These are phyloP conservation scores for Brachystomella parvula DNA, from an alignment of 1,140 invertebrate species.

Conservation along the genomic window DNA sequence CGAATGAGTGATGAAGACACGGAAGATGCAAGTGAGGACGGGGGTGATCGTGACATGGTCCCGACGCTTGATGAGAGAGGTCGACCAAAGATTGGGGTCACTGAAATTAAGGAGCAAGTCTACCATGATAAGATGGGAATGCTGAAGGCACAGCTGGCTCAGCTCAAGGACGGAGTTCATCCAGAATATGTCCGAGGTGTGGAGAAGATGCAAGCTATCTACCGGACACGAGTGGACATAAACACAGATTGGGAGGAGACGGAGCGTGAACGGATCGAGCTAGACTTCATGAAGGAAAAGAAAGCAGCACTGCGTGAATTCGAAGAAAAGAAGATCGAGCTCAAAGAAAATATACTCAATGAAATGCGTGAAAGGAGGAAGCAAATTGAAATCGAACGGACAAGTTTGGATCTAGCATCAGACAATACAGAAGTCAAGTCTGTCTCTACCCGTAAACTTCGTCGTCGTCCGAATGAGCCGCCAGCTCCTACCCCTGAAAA, in stretches of 20 bases:
- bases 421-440: slow-evolving; percentile 49
- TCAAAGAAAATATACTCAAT: slow-evolving; percentile 77
- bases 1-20: slow-evolving; percentile 29
- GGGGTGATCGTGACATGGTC: slow-evolving; percentile 3
- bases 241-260: not conserved
- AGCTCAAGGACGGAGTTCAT: slow-evolving; percentile 75
- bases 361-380: slow-evolving; percentile 89
- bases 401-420: slow-evolving; percentile 35
- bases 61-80: not conserved
- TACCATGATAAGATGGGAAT: slow-evolving; percentile 86
- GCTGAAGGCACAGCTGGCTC: slow-evolving; percentile 80
- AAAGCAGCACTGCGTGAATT: slow-evolving; percentile 80
- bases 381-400: slow-evolving; percentile 75
- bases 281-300: slow-evolving; percentile 79
- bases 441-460: slow-evolving; percentile 70
- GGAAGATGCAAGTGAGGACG: slow-evolving; percentile 43
- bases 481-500: slow-evolving; percentile 72
- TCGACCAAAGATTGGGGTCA: not conserved
- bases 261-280: slow-evolving; percentile 75
- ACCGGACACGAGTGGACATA: slow-evolving; percentile 56
- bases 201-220: slow-evolving; percentile 70
- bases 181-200: slow-evolving; percentile 75
- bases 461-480: slow-evolving; percentile 86
- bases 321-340: slow-evolving; percentile 88
- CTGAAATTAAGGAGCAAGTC: slow-evolving; percentile 47